Base-by-base conservation (phyloP, 1,140 invertebrate species). In the Drosophila sulfurigaster region DNA sequence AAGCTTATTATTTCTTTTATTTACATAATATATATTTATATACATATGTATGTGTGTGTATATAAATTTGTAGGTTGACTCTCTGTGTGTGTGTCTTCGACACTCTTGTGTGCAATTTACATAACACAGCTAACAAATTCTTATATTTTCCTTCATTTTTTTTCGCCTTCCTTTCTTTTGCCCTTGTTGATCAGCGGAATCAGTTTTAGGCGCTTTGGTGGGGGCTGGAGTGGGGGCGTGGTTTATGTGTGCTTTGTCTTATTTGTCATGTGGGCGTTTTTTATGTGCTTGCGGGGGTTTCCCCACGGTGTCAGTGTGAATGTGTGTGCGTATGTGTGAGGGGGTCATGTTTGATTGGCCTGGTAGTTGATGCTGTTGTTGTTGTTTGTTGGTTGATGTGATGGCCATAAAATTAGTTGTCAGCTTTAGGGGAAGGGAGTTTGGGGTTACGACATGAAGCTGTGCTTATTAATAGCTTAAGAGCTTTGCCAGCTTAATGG, bases 1-100 rank as follows among this genome's bases (percentile, higher is more conserved):
- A 11, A 59, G 80, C 80, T 88, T 87, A 87, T 87, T 87, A 88
- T 87, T 88, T 88, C 75, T 88, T 88, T 89, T 88, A 88, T 88
- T 88, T 88, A 88, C 83, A 88, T 88, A 88, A 83, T 78, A 81
- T 83, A 67, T 70, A 81, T 81, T 70, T 60, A 52, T 66, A 45
- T 57, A 49, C 41, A 48, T 57, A 41, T 51, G n/a, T 51, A 8
- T 52, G 25, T 52, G 41, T 51, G 3, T 7, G 35, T 52, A 5
- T 32, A 45, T 52, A 35, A 10, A 25, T 8, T 11, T 35, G 28
- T 46, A 15, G 54, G 30, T 11, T 63, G 25, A 38, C 35, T 45
- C 11, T 57, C 28, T 56, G 35, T 11, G 51, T 32, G 67, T 13
- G n/a, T 59, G 38, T 25, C 60, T 64, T 60, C 59, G 72, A 79